These are phyloP conservation scores for Bos taurus DNA, from an alignment of 2,113 vertebrate genomes.

Conservation along the genomic window ARS-UCD2.0 NC_037331.1:27797501-27798000, in stretches of 20 bases:
- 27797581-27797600: constrained; percentile 59
- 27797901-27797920: neutral
- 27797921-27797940: neutral
- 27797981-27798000: neutral
- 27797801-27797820: neutral
- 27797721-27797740: constrained; percentile 42
- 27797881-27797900: neutral
- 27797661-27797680: constrained; percentile 74
- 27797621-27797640: constrained; percentile 70
- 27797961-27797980: neutral
- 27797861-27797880: neutral
- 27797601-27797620: constrained; percentile 70
- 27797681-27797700: constrained; percentile 46
- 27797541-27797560: constrained; percentile 62
- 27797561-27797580: constrained; percentile 34
- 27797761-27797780: neutral
- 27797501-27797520: constrained; percentile 49
- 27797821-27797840: neutral
- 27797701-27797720: constrained; percentile 61
- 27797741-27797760: neutral
- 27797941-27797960: neutral
- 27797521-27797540: constrained; percentile 47
- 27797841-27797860: neutral
- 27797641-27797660: constrained; percentile 72
- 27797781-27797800: neutral